Evolutionary conservation across 2,113 vertebrate genomes (phyloP), one percentile per base, ranked within the genome.

Genomic region (Rana temporaria): DNA sequence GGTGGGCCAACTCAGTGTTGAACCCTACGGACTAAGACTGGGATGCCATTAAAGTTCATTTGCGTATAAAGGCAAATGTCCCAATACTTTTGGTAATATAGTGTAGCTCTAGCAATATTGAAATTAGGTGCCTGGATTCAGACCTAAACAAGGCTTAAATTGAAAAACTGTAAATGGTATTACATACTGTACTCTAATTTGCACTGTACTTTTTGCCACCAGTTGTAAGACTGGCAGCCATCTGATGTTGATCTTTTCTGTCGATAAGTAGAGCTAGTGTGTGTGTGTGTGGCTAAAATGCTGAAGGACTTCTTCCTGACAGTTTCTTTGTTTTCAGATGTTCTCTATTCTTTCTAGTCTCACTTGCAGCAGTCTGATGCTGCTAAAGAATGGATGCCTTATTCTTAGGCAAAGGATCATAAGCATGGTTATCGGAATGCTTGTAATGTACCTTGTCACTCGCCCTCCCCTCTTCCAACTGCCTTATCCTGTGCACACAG

Each of bases 401-500:
- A 60, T 64, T 81, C 24, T 18, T 65, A 65, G 79, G 70, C 73
- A 73, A 67, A 20, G 52, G 63, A 75, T 82, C 80, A 82, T 56
- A 75, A 53, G 18, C 62, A 48, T 30, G 59, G 71, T 67, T 82
- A 75, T 82, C 80, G 75, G 48, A 59, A 52, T 16, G 38, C 71
- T 75, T 75, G 70, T 82, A 82, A 82, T 67, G 80, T 59, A 53
- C 71, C 70, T 60, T 82, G 70, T 82, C 69, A 65, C n/a, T 38
- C 70, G 26, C 0, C 71, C 72, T 24, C 3, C 71, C 60, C 55
- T 18, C 78, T 71, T 0, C 1, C 30, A 60, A 19, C 6, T 0
- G 69, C 73, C 52, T 0, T 0, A 60, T 65, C 73, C 66, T 52
- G 4, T 0, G 34, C 18, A 59, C n/a, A 71, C 66, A 69, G 80